Percentiles rank a stretch among this genome's conserved stretches.
These are phyloP conservation scores for Oryzias celebensis DNA, from an alignment of 2,113 vertebrate species.

Conservation along the genomic window DNA sequence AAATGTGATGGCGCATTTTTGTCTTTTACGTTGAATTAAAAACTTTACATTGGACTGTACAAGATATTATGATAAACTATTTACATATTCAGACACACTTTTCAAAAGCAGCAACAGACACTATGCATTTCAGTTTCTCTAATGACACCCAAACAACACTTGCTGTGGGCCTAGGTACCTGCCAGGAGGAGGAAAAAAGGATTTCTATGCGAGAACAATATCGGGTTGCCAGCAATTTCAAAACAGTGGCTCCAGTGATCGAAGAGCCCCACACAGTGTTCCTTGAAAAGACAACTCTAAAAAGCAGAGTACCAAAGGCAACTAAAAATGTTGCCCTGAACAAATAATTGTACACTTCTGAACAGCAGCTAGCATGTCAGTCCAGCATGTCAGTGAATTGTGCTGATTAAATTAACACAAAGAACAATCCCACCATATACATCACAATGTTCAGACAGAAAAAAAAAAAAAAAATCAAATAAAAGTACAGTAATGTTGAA, in stretches of 20 bases:
- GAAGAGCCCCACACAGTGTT: slow-evolving; percentile 88
- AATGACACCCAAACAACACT: slow-evolving; percentile 93
- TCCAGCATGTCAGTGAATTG: slow-evolving; percentile 99
- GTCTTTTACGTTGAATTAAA: slow-evolving; percentile 96
- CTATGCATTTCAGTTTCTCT: slow-evolving; percentile 86
- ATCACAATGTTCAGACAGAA: slow-evolving; percentile 91
- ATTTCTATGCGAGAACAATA: slow-evolving; percentile 83
- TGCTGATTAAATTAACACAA: slow-evolving; percentile 99
- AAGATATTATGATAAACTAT: slow-evolving; percentile 99
- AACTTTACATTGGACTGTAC: slow-evolving; percentile 99
- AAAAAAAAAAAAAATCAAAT: slow-evolving; percentile 61
- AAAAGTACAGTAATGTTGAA: slow-evolving; percentile 95
- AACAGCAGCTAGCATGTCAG: slow-evolving; percentile 97
- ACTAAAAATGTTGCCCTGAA: slow-evolving; percentile 84
- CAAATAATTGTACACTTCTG: slow-evolving; percentile 79
- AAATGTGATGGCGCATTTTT: slow-evolving; percentile 93
- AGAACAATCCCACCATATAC: slow-evolving; percentile 98
- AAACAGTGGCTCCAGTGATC: slow-evolving; percentile 76
- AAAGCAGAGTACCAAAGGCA: slow-evolving; percentile 91
- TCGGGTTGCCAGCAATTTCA: slow-evolving; percentile 83
- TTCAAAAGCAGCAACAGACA: slow-evolving; percentile 99
- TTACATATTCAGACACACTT: slow-evolving; percentile 99
- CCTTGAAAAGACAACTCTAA: slow-evolving; percentile 83
- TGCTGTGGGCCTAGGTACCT: slow-evolving; percentile 92
- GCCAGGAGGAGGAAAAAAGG: slow-evolving; percentile 74